Conservation (phyloP, 92 coral and sea anemone genomes). For the Micromussa lordhowensis region DNA sequence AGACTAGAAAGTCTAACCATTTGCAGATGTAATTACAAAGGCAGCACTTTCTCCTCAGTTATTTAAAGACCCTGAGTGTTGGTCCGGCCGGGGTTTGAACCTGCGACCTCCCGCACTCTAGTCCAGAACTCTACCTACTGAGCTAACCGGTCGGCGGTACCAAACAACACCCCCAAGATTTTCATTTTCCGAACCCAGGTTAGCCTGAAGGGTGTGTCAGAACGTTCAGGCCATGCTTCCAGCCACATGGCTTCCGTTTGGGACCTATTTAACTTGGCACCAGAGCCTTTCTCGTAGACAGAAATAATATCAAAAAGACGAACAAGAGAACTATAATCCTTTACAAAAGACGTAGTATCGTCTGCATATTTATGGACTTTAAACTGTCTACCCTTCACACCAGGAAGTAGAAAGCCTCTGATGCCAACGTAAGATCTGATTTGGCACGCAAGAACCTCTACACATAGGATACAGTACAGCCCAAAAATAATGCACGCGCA, state of each 20-base stretch:
- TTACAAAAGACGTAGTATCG: slow-evolving; percentile 31
- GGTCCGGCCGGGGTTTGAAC: no score
- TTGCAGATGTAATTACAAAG: no score
- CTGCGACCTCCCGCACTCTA: no score
- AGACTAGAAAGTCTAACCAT: no score
- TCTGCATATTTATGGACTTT: slow-evolving; percentile 31
- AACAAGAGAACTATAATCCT: background rate
- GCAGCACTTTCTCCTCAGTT: no score
- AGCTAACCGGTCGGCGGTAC: no score
- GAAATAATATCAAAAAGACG: background rate
- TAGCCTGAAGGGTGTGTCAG: slow-evolving; percentile 18
- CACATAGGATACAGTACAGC: slow-evolving; percentile 14
- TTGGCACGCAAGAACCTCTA: background rate
- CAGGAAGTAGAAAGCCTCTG: slow-evolving; percentile 28
- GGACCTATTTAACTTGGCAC: slow-evolving; percentile 22
- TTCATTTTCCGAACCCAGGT: slow-evolving; percentile 22
- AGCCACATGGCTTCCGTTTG: slow-evolving; percentile 55
- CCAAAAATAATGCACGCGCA: no score
- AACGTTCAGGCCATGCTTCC: slow-evolving; percentile 25
- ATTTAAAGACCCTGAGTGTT: no score
- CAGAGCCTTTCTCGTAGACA: slow-evolving; percentile 19
- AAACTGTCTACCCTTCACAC: background rate
- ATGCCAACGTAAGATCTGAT: background rate
- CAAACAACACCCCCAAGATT: slow-evolving; percentile 24
- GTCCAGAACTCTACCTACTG: no score